Evolutionary conservation across 2,888 invertebrate genomes (phyloP).

Genomic region (Hypena proboscidalis): DNA sequence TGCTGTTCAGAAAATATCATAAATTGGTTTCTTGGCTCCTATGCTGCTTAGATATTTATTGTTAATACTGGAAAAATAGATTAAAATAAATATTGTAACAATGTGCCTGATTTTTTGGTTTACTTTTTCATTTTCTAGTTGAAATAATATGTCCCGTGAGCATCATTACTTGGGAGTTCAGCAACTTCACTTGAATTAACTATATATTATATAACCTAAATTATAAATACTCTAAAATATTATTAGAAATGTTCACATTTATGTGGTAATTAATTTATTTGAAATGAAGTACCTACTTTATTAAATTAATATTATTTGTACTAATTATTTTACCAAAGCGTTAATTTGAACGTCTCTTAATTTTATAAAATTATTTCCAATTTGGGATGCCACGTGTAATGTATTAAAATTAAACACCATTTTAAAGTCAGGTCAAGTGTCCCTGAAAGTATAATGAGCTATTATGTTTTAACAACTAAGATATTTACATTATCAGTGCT

Average conservation of each 20-base stretch:
- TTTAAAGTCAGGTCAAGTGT: too few relatives aligned
- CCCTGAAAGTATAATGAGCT: too few relatives aligned
- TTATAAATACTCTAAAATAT: background rate
- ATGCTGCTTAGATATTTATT: constrained; percentile 29
- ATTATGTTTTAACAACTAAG: too few relatives aligned
- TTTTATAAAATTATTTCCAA: too few relatives aligned
- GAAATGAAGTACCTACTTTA: too few relatives aligned
- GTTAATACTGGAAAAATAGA: constrained; percentile 19
- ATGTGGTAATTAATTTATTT: too few relatives aligned
- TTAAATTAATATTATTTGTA: background rate
- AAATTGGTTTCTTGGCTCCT: constrained; percentile 28
- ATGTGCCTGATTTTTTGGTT: constrained; percentile 5
- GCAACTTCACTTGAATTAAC: too few relatives aligned
- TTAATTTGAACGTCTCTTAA: too few relatives aligned
- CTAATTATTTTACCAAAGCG: background rate
- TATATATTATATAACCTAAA: too few relatives aligned
- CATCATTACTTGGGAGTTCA: background rate
- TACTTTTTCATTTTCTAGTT: background rate
- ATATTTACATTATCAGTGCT: too few relatives aligned
- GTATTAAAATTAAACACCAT: too few relatives aligned
- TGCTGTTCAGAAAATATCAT: constrained; percentile 17
- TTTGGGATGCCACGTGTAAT: too few relatives aligned
- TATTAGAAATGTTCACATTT: background rate
- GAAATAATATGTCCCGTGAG: background rate
- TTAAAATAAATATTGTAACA: constrained; percentile 10